These are phyloP conservation scores for Bellardia pandia DNA, from an alignment of 2,888 invertebrate genomes.

Conservation along the genomic window DNA sequence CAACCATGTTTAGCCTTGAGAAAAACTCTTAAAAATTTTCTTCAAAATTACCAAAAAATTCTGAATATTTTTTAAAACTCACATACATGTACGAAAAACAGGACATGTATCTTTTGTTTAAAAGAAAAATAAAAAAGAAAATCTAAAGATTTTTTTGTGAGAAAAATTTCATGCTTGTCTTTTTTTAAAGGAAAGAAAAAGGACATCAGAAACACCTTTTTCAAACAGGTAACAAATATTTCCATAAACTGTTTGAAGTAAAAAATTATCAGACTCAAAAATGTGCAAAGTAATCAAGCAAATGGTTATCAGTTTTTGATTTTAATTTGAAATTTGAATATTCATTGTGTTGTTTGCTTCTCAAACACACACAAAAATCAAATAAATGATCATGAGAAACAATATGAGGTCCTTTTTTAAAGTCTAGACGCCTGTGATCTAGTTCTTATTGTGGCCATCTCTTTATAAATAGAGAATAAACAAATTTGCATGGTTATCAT, in stretches of 20 bases:
- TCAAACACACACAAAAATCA: conserved; percentile 13
- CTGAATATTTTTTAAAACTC: conserved; percentile 35
- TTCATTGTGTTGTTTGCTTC: conserved; percentile 51
- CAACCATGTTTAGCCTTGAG: conserved; percentile 12
- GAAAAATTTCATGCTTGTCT: conserved; percentile 62
- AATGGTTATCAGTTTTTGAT: conserved; percentile 56
- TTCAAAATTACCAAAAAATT: conserved; percentile 49
- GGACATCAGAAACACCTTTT: conserved; percentile 69
- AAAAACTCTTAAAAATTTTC: conserved; percentile 15
- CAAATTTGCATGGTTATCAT: conserved; percentile 58
- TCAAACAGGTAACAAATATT: conserved; percentile 63
- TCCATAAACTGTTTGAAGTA: not conserved
- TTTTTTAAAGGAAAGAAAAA: conserved; percentile 44
- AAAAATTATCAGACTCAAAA: conserved; percentile 10
- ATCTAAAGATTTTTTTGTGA: conserved; percentile 56
- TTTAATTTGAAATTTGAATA: conserved; percentile 68
- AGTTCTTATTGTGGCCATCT: conserved; percentile 55
- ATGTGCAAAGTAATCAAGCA: conserved; percentile 42
- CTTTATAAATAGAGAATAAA: not conserved
- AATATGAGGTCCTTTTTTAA: conserved; percentile 51
- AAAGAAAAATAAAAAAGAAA: conserved; percentile 12
- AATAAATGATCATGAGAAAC: conserved; percentile 54
- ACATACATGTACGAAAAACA: not conserved
- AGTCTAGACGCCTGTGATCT: conserved; percentile 42
- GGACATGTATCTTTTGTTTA: conserved; percentile 50